Evolutionary conservation across 2,888 invertebrate species (phyloP), one percentile per base, ranked within the genome.

Genomic region (Drosophila paranaensis): DNA sequence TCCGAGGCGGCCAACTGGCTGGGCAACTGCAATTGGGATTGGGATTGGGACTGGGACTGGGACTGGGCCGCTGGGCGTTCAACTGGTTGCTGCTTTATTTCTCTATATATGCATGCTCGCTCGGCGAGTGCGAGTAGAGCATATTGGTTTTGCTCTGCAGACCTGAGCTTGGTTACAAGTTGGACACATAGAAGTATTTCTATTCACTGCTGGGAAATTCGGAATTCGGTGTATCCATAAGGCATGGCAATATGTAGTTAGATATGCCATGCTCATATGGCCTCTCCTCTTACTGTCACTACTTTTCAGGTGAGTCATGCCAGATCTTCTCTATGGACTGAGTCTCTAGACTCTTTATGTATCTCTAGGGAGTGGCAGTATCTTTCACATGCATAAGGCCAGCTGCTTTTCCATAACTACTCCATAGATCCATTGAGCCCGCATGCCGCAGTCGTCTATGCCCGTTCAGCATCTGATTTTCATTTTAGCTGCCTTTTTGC

Each of bases 1-100:
- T 77, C 81, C 51, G 33, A 57, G 79, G 71, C 71, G 76, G 77
- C 71, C 76, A 75, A 79, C 76, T 74, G 70, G 75, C 79, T 74
- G 57, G 62, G 58, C 77, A 62, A 66, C 62, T 65, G 57, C 37
- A 45, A 27, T 30, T 60, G 40, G n/a, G n/a, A n/a, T n/a, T n/a
- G n/a, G n/a, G n/a, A n/a, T n/a, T n/a, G n/a, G 27, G 51, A 39
- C 20, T 60, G 42, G 11, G 40, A 27, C 27, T 60, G 54, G 54
- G 71, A 77, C 72, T 75, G 72, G 77, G 75, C 74, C 56, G 67
- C 53, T 77, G 64, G 56, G 73, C 57, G 60, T 50, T 37, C 62
- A 71, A 69, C 69, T 69, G 71, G 69, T 69, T 69, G 69, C 33
- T 35, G 70, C 35, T 62, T 78, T 50, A 33, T 51, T 62, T 60